Evolutionary conservation across 2,113 vertebrate species (phyloP).

Genomic region (Pelecanus crispus): DNA sequence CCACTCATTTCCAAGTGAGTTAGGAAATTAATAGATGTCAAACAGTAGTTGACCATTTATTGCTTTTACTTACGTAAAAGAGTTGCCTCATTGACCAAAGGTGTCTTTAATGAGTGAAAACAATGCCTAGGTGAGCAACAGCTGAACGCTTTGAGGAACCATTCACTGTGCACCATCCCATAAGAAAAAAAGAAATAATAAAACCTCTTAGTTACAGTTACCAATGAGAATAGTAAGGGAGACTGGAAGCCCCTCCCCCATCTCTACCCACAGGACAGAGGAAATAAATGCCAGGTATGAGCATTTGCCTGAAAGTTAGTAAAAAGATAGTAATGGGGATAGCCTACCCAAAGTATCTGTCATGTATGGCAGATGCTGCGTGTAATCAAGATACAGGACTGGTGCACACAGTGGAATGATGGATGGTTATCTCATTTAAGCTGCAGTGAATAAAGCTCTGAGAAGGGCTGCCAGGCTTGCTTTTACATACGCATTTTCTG

Average conservation of each 20-base stretch:
- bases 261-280: not conserved
- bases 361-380: not conserved
- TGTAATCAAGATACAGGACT: not conserved
- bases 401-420: not conserved
- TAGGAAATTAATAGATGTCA: not conserved
- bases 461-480: slow-evolving; percentile 1
- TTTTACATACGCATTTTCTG: not conserved
- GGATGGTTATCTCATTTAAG: not conserved
- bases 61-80: not conserved
- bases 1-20: not conserved
- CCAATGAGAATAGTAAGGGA: not conserved
- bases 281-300: not conserved
- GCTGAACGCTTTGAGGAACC: not conserved
- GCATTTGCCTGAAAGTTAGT: not conserved
- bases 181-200: not conserved
- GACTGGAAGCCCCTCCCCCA: not conserved
- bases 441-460: not conserved
- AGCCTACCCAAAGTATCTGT: not conserved
- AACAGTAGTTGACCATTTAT: not conserved
- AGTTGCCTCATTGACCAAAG: not conserved
- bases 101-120: not conserved
- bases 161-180: not conserved
- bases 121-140: not conserved
- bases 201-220: not conserved
- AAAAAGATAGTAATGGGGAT: not conserved